Evolutionary conservation across 1,140 invertebrate genomes (phyloP).

Genomic region (Drosophila pseudoobscura): DNA sequence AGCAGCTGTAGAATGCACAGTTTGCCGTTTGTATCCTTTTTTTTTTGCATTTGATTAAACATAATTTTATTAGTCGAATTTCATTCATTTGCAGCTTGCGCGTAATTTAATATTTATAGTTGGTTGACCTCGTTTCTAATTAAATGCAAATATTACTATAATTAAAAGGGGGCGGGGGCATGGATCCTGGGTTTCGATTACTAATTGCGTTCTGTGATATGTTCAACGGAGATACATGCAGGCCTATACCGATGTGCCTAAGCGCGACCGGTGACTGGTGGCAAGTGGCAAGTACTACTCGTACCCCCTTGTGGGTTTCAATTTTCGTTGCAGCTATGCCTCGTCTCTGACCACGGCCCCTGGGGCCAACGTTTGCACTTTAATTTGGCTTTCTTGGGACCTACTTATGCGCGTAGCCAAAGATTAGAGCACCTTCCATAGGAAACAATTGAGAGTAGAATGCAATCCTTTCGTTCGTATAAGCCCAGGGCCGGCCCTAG

Average conservation of each 20-base stretch:
- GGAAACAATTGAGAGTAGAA: no score
- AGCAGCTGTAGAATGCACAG: constrained; percentile 3
- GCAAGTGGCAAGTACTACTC: no score
- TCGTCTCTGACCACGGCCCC: no score
- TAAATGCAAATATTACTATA: constrained; percentile 75
- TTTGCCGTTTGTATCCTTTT: background rate
- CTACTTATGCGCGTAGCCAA: no score
- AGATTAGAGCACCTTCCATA: no score
- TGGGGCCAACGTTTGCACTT: no score
- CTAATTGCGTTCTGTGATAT: constrained; percentile 1
- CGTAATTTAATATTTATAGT: constrained; percentile 77
- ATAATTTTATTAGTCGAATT: constrained; percentile 80
- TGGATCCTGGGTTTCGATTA: no score
- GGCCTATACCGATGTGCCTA: background rate
- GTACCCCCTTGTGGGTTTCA: no score
- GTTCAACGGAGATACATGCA: background rate
- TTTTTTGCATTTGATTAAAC: constrained; percentile 54
- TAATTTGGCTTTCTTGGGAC: no score
- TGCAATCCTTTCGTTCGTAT: constrained; percentile 5
- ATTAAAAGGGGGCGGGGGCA: constrained; percentile 46
- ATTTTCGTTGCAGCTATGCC: no score
- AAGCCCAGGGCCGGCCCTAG: no score
- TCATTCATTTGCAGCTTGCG: constrained; percentile 72
- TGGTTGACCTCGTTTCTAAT: constrained; percentile 75
- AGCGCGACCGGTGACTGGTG: no score